Base-by-base conservation (phyloP, 2,797 vertebrate species). In the Myotis myotis region DNA sequence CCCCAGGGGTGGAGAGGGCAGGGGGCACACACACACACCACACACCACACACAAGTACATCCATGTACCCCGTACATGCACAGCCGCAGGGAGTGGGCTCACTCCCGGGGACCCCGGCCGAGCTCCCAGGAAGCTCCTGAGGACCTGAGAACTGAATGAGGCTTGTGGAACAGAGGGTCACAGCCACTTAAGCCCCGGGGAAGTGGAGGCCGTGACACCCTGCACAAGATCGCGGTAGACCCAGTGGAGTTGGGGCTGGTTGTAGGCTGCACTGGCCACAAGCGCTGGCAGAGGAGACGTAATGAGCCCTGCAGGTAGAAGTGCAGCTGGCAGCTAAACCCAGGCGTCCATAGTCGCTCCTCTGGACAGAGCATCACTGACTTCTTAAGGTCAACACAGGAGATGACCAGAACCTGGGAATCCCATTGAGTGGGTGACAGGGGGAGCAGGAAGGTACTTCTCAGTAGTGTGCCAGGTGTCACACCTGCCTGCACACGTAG, bases 141-240 rank as follows among this genome's bases (percentile, higher is more conserved):
- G 28, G 28, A 23, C 15, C 60, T 44, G 49, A 28, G 49, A 20
- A 36, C 15, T 17, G 28, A 13, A 4, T 19, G 30, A 47, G 38
- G 76, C 38, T 7, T 30, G n/a, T 75, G 74, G 62, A 33, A 51
- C 64, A 20, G 38, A 23, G 30, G 38, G 68, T 25, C 66, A 28
- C 15, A 16, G 41, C 38, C 22, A 5, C n/a, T 3, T 2, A 36
- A 22, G 78, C 25, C 53, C 36, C 2, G 0, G 41, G 33, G 38
- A 47, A 16, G 15, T 22, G 53, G 78, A 12, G 68, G n/a, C n/a
- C 41, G 9, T 44, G 41, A 44, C 41, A 44, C 38, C 33, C 57
- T 6, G 64, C 15, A 7, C 38, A 7, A 12, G 87, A 9, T 13
- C 9, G 0, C 3, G 2, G 9, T 0, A 22, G 3, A 3, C 64